These are phyloP conservation scores for Hydriomena furcata DNA, from an alignment of 2,888 invertebrate species.

Conservation along the genomic window DNA sequence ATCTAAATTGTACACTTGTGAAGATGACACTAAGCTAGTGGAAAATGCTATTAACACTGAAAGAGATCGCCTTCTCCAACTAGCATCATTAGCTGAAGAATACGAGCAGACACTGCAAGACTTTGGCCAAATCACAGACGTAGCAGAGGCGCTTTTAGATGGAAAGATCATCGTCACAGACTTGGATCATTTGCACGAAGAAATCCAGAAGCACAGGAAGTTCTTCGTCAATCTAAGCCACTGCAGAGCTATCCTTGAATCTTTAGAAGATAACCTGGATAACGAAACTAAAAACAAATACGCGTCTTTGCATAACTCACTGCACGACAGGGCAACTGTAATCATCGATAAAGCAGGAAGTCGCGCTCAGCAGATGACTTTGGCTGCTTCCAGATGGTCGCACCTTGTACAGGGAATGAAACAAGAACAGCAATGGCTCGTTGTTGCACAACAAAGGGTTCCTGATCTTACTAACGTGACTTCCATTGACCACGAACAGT, in stretches of 20 bases:
- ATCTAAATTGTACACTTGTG: slow-evolving; percentile 85
- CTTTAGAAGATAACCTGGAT: slow-evolving; percentile 92
- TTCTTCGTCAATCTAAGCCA: slow-evolving; percentile 95
- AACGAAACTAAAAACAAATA: slow-evolving; percentile 89
- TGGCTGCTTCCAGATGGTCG: slow-evolving; percentile 93
- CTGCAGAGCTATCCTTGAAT: slow-evolving; percentile 93
- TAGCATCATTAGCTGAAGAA: slow-evolving; percentile 91
- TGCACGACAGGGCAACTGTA: slow-evolving; percentile 89
- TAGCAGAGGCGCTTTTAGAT: slow-evolving; percentile 91
- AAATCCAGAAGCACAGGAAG: slow-evolving; percentile 94
- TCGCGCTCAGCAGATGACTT: slow-evolving; percentile 91
- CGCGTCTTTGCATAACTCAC: slow-evolving; percentile 88
- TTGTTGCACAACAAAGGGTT: slow-evolving; percentile 92
- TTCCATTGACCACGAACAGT: slow-evolving; percentile 92
- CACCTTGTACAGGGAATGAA: slow-evolving; percentile 91
- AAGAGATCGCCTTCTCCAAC: slow-evolving; percentile 89
- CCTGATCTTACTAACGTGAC: slow-evolving; percentile 92
- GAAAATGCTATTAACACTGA: slow-evolving; percentile 88
- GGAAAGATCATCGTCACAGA: slow-evolving; percentile 89
- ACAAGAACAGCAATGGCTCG: slow-evolving; percentile 92
- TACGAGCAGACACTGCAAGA: slow-evolving; percentile 95
- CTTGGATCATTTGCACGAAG: slow-evolving; percentile 92
- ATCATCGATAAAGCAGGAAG: slow-evolving; percentile 92
- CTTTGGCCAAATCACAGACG: slow-evolving; percentile 92
- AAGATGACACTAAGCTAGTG: slow-evolving; percentile 87